Evolutionary conservation across 2,113 vertebrate genomes (phyloP).

Genomic region (Proterorhinus semilunaris): DNA sequence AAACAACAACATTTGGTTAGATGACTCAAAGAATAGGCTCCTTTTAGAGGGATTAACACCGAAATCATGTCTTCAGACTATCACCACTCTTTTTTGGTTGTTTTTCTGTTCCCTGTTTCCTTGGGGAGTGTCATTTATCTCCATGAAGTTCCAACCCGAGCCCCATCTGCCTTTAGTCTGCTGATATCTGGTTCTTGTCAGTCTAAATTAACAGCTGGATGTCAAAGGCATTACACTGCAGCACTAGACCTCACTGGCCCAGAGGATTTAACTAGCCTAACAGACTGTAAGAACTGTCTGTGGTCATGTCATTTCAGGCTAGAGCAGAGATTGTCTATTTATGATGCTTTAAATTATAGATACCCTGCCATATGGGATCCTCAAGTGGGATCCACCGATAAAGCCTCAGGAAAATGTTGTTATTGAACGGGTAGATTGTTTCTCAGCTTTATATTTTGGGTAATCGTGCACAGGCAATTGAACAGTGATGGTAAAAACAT

Average conservation of each 20-base stretch:
- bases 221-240: constrained; percentile 40
- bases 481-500: not conserved
- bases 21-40: not conserved
- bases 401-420: constrained; percentile 56
- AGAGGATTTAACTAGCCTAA: constrained; percentile 46
- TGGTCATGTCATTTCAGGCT: constrained; percentile 37
- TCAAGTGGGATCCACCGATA: constrained; percentile 57
- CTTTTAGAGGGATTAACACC: not conserved
- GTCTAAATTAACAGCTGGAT: constrained; percentile 64
- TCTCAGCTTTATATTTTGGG: not conserved
- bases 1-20: no score
- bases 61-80: not conserved
- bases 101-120: constrained; percentile 19
- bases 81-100: not conserved
- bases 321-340: constrained; percentile 63
- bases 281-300: constrained; percentile 37
- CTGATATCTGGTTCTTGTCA: constrained; percentile 54
- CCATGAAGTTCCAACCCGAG: constrained; percentile 40
- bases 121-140: constrained; percentile 52
- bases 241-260: constrained; percentile 43
- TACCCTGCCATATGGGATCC: constrained; percentile 65
- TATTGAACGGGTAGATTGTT: constrained; percentile 25
- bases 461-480: not conserved
- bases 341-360: constrained; percentile 71
- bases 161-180: constrained; percentile 55